Evolutionary conservation across 1,140 invertebrate species (phyloP).

Genomic region (Camponotus floridanus): DNA sequence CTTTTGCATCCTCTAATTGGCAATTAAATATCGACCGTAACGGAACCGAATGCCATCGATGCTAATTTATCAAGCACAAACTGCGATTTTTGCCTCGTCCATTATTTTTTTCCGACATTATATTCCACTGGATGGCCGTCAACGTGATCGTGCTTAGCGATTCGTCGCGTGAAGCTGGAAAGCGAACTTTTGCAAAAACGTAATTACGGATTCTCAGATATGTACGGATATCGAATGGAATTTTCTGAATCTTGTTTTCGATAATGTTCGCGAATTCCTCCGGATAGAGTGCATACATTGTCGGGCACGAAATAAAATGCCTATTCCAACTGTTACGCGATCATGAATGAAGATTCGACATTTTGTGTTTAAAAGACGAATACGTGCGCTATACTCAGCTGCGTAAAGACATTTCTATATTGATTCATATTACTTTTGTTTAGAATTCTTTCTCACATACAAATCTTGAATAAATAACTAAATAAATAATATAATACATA

Average conservation of each 20-base stretch:
- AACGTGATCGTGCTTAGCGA: constrained; percentile 36
- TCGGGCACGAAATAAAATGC: neutral
- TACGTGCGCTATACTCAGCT: no score
- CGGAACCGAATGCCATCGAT: constrained; percentile 63
- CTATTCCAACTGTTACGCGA: constrained; percentile 5
- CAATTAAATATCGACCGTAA: constrained; percentile 77
- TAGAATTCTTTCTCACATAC: neutral
- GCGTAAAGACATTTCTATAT: neutral
- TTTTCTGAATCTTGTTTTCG: constrained; percentile 47
- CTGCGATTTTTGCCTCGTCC: constrained; percentile 22
- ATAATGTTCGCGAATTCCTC: constrained; percentile 48
- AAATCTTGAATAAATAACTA: neutral
- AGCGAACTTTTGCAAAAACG: neutral
- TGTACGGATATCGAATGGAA: neutral
- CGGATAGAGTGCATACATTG: neutral
- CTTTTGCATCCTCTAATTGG: constrained; percentile 76
- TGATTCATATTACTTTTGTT: neutral
- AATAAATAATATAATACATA: neutral
- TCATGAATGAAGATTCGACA: neutral
- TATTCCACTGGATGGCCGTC: neutral
- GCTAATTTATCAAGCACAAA: constrained; percentile 71
- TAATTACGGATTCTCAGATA: constrained; percentile 42
- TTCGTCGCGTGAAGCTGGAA: neutral
- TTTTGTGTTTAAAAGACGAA: neutral
- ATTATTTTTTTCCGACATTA: constrained; percentile 56